Evolutionary conservation across 1,140 invertebrate species (phyloP), one percentile per base, ranked within the genome.

Genomic region (Ips nitidus): DNA sequence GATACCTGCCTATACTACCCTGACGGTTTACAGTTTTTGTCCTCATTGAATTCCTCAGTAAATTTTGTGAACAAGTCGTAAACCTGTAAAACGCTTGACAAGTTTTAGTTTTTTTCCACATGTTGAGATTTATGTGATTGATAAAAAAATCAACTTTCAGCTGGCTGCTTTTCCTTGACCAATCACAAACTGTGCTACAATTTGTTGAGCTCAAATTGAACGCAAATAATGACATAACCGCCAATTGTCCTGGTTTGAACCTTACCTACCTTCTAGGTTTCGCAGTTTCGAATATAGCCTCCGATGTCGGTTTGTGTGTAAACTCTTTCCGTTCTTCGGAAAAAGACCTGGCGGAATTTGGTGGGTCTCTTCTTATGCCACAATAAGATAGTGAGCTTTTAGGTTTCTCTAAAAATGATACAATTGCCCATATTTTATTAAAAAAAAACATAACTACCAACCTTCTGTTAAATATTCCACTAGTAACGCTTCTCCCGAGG

Each of bases 401-500:
- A 50, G 45, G 45, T 2, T 50, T 50, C 22, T 3, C 45, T 50
- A 22, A 22, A 50, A 50, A 50, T 8, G 3, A 50, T 50, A 6
- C 1, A 6, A 50, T 8, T 50, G 3, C 22, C 22, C 22, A 3
- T 8, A 22, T 8, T 50, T 50, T 50, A 6, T 22, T 50, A 6
- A 50, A 50, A 22, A 50, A 8, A 8, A 1, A 8, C 45, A 2
- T 2, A 50, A 8, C 22, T 2, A 55, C 52, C 2, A 55, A 55
- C 52, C 52, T 8, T 45, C 53, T 37, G 8, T 45, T 39, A 55
- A 41, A 47, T 71, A 71, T 56, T 56, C 56, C 22, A 60, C 42
- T 37, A 66, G 38, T 1, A 71, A 37, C 7, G 50, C 53, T 41
- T 71, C 69, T 1, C 69, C 69, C 2, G 60, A 61, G 8, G 69